Percentiles rank a stretch among this genome's conserved stretches.
These are phyloP conservation scores for Trididemnum miniatum DNA, from an alignment of 23 tunicate genomes.

Conservation along the genomic window DNA sequence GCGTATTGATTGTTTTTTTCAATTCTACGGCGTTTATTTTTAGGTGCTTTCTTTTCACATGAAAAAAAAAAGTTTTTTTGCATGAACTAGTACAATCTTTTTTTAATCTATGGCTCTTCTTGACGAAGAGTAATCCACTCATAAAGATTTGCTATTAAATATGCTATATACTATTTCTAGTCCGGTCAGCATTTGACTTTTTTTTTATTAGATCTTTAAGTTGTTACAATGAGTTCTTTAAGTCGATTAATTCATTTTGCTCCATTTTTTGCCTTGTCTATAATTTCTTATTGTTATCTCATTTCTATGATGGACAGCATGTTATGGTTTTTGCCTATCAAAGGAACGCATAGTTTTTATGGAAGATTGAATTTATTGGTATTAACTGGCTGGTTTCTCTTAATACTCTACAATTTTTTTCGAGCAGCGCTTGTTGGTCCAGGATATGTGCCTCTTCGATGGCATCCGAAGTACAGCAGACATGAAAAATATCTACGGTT, in stretches of 20 bases:
- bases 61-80: no score
- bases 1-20: no score
- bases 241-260: slow-evolving; percentile 67
- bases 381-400: slow-evolving; percentile 60
- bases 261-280: slow-evolving; percentile 73
- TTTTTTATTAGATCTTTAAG: no score
- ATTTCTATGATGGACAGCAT: slow-evolving; percentile 74
- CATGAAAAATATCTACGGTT: slow-evolving; percentile 85
- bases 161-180: no score
- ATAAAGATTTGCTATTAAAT: no score
- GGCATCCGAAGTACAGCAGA: slow-evolving; percentile 64
- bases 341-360: not conserved
- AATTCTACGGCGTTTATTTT: no score
- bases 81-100: no score
- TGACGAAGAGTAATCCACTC: no score
- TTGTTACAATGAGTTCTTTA: slow-evolving; percentile 6
- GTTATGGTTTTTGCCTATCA: slow-evolving; percentile 69
- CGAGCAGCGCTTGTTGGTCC: slow-evolving; percentile 87
- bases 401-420: slow-evolving; percentile 78
- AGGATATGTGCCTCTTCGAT: slow-evolving; percentile 79
- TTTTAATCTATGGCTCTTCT: no score
- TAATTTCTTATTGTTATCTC: slow-evolving; percentile 73
- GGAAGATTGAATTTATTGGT: slow-evolving; percentile 62
- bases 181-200: no score
- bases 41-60: no score